Evolutionary conservation across 2,888 invertebrate genomes (phyloP).

Genomic region (Orthosia incerta): DNA sequence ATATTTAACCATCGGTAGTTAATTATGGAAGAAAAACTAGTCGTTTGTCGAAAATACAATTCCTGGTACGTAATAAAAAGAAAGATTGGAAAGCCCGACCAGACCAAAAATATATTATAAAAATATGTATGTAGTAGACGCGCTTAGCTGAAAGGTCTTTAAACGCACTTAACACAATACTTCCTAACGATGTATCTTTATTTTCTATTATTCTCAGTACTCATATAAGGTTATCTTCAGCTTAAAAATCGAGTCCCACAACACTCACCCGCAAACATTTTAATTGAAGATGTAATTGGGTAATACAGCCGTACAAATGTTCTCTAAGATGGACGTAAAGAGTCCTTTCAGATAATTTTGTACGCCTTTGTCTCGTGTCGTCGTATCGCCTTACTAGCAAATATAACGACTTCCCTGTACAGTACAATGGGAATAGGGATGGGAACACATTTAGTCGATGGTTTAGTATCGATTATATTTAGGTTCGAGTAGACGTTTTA

Average conservation of each 20-base stretch:
- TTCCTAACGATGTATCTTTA: neutral
- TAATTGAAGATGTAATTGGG: constrained; percentile 30
- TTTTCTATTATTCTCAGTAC: constrained; percentile 8
- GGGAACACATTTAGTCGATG: constrained; percentile 25
- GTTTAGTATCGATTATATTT: constrained; percentile 16
- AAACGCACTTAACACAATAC: neutral
- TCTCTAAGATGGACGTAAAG: constrained; percentile 18
- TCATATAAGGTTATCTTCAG: neutral
- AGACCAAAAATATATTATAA: neutral
- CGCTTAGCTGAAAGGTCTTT: neutral
- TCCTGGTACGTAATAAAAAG: too few species aligned
- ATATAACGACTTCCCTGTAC: constrained; percentile 63
- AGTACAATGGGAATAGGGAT: constrained; percentile 56
- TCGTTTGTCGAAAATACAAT: too few species aligned
- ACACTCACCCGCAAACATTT: constrained; percentile 13
- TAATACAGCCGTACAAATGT: constrained; percentile 15
- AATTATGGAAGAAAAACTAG: too few species aligned
- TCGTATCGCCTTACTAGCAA: constrained; percentile 34
- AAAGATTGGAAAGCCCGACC: neutral
- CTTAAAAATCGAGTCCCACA: neutral
- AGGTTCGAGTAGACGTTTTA: constrained; percentile 4
- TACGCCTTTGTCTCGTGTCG: constrained; percentile 50
- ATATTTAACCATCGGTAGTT: too few species aligned
- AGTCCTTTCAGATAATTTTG: constrained; percentile 42
- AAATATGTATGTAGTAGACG: neutral